These are phyloP conservation scores for Scolopax mira DNA, from an alignment of 2,113 vertebrate genomes.

Conservation along the genomic window DNA sequence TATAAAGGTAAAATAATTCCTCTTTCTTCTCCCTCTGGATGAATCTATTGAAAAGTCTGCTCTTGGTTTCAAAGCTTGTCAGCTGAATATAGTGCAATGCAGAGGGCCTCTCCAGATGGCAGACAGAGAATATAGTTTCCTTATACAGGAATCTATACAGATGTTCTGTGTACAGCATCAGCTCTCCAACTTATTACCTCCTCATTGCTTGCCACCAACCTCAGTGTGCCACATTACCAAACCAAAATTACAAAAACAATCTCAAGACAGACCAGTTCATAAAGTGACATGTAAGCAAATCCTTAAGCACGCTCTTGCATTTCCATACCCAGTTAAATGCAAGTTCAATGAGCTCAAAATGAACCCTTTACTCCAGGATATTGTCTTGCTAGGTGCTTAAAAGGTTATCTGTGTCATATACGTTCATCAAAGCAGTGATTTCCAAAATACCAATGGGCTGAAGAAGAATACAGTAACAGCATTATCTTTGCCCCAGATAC, in stretches of 20 bases:
- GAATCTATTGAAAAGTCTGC: background rate
- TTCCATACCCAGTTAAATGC: background rate
- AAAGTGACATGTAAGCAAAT: constrained; percentile 11
- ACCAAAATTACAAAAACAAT: background rate
- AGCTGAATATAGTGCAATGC: background rate
- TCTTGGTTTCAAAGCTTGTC: constrained; percentile 9
- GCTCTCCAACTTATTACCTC: constrained; percentile 17
- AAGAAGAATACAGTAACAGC: background rate
- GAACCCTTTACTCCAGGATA: background rate
- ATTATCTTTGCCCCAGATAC: background rate
- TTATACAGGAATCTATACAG: constrained; percentile 17
- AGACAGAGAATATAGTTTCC: background rate
- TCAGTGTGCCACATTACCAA: background rate
- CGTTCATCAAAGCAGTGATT: constrained; percentile 1
- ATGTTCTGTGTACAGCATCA: constrained; percentile 7
- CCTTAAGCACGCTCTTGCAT: background rate
- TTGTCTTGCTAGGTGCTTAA: constrained; percentile 6
- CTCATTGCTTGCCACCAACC: background rate
- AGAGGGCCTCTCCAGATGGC: constrained; percentile 22
- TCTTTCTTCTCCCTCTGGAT: background rate
- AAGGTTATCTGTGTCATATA: background rate
- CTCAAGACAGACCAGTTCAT: constrained; percentile 13
- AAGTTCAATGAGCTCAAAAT: background rate
- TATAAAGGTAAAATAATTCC: background rate
- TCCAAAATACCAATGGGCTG: background rate